Base-by-base conservation (phyloP, 2,797 vertebrate genomes). In the Ctenochaetus hawaiiensis region DNA sequence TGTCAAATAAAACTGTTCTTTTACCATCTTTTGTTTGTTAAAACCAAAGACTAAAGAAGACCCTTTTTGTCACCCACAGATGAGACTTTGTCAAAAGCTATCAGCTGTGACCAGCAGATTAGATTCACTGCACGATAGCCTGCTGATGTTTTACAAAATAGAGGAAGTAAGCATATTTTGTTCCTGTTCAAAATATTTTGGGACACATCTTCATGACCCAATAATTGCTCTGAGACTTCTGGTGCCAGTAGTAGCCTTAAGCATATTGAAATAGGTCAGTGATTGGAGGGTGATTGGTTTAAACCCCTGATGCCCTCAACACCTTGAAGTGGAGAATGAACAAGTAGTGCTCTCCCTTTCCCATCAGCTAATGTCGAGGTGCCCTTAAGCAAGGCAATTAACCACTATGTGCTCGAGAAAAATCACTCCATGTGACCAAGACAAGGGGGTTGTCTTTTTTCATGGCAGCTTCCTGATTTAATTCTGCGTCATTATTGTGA, bases 301-400 rank as follows among this genome's bases (percentile, higher is more conserved):
- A 86, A 87, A 86, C 80, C 78, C 81, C 39, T 78, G 82, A 82
- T 54, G 82, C 75, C 54, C 47, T 23, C 12, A 58, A 64, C 72
- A 84, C 72, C 48, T 82, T 13, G 56, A 71, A 79, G 83, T 72
- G 67, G 43, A 66, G 45, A 75, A 77, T 83, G 77, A 87, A 58
- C 70, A 69, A 84, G 75, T 57, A 57, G 53, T 20, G 53, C 61
- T 59, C 60, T 65, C 22, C 17, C 65, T 72, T 75, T 79, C 22
- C 72, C 65, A 74, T 26, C 53, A 73, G 57, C 62, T 74, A 77
- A 82, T 83, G 76, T 66, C 77, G 57, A 85, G 53, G 74, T 85
- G 74, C 83, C 86, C 87, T 85, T 88, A 69, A 92, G 87, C 87
- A 84, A 89, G 87, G 77, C 80, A 89, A 87, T 92, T 87, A 87